phyloP scores from a whole-genome alignment of 2,888 invertebrate genomes.

The Bombylius major region DNA sequence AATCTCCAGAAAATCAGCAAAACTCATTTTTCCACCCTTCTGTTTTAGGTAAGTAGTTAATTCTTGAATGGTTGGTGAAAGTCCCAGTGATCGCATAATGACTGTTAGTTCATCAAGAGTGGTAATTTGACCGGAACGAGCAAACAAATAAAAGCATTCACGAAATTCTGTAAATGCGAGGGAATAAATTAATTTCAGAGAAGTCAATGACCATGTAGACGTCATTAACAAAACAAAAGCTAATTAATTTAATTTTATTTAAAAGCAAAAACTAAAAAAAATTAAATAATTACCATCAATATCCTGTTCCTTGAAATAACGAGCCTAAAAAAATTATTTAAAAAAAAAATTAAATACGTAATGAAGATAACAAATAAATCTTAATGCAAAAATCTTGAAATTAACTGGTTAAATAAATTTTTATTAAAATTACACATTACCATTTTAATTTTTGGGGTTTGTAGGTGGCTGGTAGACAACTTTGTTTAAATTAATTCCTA shows the following conservation, averaged over 20 bases:
- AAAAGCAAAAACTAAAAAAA: too few species aligned
- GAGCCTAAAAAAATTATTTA: conserved; percentile 51
- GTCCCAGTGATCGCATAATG: conserved; percentile 87
- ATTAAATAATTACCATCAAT: conserved; percentile 64
- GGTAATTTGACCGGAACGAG: conserved; percentile 76
- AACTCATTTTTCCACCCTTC: conserved; percentile 78
- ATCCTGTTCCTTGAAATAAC: conserved; percentile 87
- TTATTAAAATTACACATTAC: too few species aligned
- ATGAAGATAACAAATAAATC: too few species aligned
- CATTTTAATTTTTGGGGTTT: too few species aligned
- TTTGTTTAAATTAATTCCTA: too few species aligned
- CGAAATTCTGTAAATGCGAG: conserved; percentile 73
- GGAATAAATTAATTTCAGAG: too few species aligned
- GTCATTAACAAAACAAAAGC: too few species aligned
- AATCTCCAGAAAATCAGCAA: conserved; percentile 89
- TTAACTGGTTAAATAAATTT: too few species aligned
- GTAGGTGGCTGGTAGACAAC: too few species aligned
- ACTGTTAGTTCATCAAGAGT: conserved; percentile 82
- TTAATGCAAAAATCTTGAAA: too few species aligned
- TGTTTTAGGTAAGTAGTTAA: conserved; percentile 69
- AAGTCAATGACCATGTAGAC: neutral
- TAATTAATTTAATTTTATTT: neutral
- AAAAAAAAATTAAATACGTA: conserved; percentile 14
- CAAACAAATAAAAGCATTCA: conserved; percentile 92
- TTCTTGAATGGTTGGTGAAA: conserved; percentile 89